Percentiles rank a stretch among this genome's conserved stretches.
phyloP scores from a whole-genome alignment of 1,140 invertebrate genomes.

The Periplaneta americana region DNA sequence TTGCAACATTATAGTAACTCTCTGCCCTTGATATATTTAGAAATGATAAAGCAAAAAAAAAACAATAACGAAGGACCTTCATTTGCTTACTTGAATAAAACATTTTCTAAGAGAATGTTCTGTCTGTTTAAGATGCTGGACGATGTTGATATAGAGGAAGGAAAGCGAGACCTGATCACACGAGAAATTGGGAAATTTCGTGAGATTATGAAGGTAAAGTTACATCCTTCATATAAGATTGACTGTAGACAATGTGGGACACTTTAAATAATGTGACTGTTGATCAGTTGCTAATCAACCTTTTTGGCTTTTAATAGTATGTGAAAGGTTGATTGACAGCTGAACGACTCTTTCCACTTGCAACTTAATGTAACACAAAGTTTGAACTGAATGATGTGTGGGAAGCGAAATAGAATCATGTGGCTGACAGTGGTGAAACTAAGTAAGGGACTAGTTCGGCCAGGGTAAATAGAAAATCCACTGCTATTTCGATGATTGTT shows the following conservation, averaged over 20 bases:
- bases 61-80: no score
- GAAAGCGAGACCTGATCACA: slow-evolving; percentile 88
- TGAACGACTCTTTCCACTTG: not conserved
- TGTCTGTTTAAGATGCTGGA: slow-evolving; percentile 40
- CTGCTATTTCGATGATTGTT: no score
- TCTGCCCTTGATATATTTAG: no score
- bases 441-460: no score
- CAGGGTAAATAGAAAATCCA: no score
- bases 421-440: no score
- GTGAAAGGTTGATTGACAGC: not conserved
- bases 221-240: not conserved
- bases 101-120: not conserved
- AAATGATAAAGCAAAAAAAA: no score
- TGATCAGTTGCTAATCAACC: not conserved
- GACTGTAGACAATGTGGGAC: not conserved
- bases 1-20: no score
- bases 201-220: slow-evolving; percentile 90
- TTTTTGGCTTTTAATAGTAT: not conserved
- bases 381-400: not conserved
- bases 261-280: not conserved
- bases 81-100: no score
- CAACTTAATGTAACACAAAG: not conserved
- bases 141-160: slow-evolving; percentile 87
- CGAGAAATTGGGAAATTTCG: slow-evolving; percentile 95
- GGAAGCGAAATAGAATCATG: not conserved